phyloP scores from a whole-genome alignment of 2,797 vertebrate genomes.

The Microctenopoma steveboyesi region DNA sequence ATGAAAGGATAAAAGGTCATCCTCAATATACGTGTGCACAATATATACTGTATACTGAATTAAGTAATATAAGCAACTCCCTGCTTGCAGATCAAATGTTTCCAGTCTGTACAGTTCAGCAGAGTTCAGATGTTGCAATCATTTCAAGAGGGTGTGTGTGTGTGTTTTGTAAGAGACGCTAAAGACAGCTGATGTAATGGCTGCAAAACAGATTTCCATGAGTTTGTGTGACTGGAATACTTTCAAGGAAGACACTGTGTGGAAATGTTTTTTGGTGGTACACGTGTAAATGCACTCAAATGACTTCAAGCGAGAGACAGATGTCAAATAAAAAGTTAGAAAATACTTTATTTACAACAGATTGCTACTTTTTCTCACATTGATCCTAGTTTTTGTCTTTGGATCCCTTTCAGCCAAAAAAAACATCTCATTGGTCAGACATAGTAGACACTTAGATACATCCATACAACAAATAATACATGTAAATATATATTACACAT shows the following conservation, averaged over 20 bases:
- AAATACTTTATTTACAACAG: constrained; percentile 84
- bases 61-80: constrained; percentile 23
- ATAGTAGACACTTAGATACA: constrained; percentile 35
- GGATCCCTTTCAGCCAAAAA: not conserved
- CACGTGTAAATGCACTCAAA: not conserved
- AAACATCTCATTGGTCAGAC: constrained; percentile 38
- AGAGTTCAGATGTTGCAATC: constrained; percentile 81
- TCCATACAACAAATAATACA: constrained; percentile 51
- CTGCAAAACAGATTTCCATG: constrained; percentile 66
- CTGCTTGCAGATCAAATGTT: constrained; percentile 42
- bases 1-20: not conserved
- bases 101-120: constrained; percentile 53
- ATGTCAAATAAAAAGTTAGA: constrained; percentile 72
- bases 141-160: constrained; percentile 69
- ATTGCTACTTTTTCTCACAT: constrained; percentile 41
- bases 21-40: not conserved
- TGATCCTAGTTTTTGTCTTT: constrained; percentile 40
- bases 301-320: constrained; percentile 26
- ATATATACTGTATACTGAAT: not conserved
- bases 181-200: constrained; percentile 76
- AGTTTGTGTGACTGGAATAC: constrained; percentile 43
- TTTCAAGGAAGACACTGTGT: constrained; percentile 34
- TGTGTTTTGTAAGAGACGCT: constrained; percentile 65
- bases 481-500: constrained; percentile 52
- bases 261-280: constrained; percentile 23